A percentile compares a stretch with the other conserved stretches of the same genome.
These are phyloP conservation scores for Actinopyga echinites DNA, from an alignment of 53 echinoderm and acorn worm genomes.

Conservation along the genomic window DNA sequence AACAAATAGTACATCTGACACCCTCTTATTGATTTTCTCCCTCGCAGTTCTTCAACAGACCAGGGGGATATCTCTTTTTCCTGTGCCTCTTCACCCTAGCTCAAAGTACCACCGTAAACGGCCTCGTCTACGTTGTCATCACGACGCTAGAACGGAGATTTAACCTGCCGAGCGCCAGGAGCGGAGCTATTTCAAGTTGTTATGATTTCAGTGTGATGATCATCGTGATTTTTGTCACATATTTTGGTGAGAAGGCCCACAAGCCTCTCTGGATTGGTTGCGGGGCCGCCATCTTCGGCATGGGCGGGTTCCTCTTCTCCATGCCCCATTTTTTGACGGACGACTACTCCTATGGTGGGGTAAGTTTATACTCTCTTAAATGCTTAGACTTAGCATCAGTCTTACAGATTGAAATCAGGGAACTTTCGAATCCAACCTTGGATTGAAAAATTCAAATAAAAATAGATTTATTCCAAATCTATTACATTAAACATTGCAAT, in stretches of 20 bases:
- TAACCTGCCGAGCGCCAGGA: conserved; percentile 78
- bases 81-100: conserved; percentile 75
- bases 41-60: conserved; percentile 66
- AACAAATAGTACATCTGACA: too few species aligned
- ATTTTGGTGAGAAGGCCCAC: conserved; percentile 83
- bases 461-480: too few species aligned
- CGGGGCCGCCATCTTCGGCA: conserved; percentile 75
- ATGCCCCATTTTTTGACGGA: conserved; percentile 81
- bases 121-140: conserved; percentile 82
- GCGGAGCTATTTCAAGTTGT: conserved; percentile 87
- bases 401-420: too few species aligned
- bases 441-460: too few species aligned
- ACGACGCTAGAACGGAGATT: conserved; percentile 85
- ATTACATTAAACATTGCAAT: too few species aligned
- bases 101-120: conserved; percentile 93
- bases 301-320: conserved; percentile 75
- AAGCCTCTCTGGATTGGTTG: conserved; percentile 77
- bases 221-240: conserved; percentile 83
- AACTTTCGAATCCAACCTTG: too few species aligned
- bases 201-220: conserved; percentile 93
- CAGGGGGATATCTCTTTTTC: conserved; percentile 82
- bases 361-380: neutral
- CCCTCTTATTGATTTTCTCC: neutral
- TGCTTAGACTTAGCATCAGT: too few species aligned
- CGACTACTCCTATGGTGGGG: conserved; percentile 50